A percentile compares a stretch with the other conserved stretches of the same genome.
These are phyloP conservation scores for Psophia crepitans DNA, from an alignment of 2,113 vertebrate species.

Conservation along the genomic window DNA sequence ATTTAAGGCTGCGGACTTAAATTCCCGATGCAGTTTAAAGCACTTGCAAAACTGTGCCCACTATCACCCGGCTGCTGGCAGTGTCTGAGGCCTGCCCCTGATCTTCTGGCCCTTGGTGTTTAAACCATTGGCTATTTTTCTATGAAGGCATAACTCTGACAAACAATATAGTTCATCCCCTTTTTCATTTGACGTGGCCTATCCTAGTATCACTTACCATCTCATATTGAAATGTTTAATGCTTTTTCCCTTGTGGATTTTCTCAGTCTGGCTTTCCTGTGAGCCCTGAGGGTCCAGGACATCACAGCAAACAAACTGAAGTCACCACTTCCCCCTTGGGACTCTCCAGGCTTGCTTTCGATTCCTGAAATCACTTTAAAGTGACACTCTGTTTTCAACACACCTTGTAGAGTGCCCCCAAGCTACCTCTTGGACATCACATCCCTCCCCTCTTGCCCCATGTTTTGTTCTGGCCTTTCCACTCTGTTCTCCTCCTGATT, in stretches of 20 bases:
- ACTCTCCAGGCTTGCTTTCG: background rate
- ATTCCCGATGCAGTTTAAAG: background rate
- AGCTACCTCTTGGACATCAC: background rate
- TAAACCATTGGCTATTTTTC: background rate
- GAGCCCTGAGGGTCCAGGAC: background rate
- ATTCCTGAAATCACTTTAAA: background rate
- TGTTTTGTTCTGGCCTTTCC: background rate
- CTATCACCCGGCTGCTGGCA: background rate
- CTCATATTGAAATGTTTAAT: background rate
- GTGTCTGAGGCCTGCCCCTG: background rate
- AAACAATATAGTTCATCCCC: background rate
- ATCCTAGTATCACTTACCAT: background rate
- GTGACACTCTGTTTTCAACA: background rate
- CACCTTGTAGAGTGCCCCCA: background rate
- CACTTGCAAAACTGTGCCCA: background rate
- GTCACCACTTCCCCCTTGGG: fast-evolving
- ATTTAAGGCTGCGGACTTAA: background rate
- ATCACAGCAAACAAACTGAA: background rate
- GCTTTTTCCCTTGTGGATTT: background rate
- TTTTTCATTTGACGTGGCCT: background rate
- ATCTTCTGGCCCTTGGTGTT: background rate
- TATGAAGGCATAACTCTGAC: background rate
- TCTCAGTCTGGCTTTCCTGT: background rate
- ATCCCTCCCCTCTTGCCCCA: background rate
- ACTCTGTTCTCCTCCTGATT: background rate